phyloP scores from a whole-genome alignment of 2,113 vertebrate species.

The Bambusicola thoracicus region DNA sequence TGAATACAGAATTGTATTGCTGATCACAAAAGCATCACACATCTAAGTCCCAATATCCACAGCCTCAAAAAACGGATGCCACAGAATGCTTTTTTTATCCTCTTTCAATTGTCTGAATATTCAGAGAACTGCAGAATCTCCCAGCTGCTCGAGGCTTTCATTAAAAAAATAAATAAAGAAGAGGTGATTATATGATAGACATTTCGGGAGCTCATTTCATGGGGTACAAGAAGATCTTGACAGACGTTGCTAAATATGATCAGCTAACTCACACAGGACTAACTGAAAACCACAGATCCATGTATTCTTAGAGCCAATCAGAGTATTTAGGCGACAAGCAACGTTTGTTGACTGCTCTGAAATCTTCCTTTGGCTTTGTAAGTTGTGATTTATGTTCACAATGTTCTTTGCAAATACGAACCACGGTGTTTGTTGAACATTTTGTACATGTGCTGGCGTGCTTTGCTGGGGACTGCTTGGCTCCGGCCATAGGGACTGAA shows the following conservation, averaged over 20 bases:
- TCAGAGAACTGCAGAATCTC: slow-evolving; percentile 1
- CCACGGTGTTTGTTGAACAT: not conserved
- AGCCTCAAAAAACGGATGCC: not conserved
- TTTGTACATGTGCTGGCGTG: not conserved
- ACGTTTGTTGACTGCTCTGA: not conserved
- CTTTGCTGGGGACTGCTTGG: not conserved
- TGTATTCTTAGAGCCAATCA: not conserved
- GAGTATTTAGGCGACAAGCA: not conserved
- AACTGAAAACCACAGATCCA: not conserved
- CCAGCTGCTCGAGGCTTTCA: not conserved
- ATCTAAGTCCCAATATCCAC: not conserved
- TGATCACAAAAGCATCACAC: slow-evolving; percentile 19
- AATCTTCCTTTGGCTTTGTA: not conserved
- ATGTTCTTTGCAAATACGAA: not conserved
- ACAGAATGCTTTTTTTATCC: not conserved
- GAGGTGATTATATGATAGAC: not conserved
- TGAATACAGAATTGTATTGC: not conserved
- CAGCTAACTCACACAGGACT: not conserved
- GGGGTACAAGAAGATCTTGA: not conserved
- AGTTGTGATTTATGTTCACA: not conserved
- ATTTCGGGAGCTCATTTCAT: slow-evolving; percentile 31
- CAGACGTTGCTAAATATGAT: slow-evolving; percentile 33
- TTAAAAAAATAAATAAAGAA: not conserved
- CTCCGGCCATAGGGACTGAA: not conserved
- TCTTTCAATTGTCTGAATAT: slow-evolving; percentile 35